Base-by-base conservation (phyloP, 2,888 invertebrate genomes). In the Lypha dubia region DNA sequence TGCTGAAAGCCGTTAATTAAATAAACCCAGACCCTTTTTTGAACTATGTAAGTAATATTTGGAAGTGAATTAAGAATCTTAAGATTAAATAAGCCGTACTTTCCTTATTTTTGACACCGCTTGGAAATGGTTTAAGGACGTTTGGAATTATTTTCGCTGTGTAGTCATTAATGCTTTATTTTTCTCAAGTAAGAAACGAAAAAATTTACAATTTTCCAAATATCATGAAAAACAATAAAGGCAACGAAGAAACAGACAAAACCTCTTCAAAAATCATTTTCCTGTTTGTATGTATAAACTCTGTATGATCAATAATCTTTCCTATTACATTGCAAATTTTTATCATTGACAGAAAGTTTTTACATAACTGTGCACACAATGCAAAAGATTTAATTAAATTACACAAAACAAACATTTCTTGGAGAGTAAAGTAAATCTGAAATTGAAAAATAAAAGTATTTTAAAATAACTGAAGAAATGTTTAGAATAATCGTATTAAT, bases 251-350 rank as follows among this genome's bases (percentile, higher is more conserved):
- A 13, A n/a, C 11, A 67, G 15, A 51, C 22, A 60, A 63, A 38
- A 65, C 11, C 35, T 60, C 7, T 49, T 49, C 28, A 46, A 32
- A 28, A 63, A 32, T 15, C 5, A 53, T 46, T 58, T 46, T 65
- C 63, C 38, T 56, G 1, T n/a, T n/a, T n/a, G n/a, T 17, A 15
- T 38, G 58, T 62, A 35, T 44, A 63, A 44, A 38, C 17, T 51
- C 22, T 49, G 20, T 51, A 28, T 38, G 63, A 63, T 68, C 70
- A 70, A 77, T 62, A 62, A 51, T 28, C 32, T 70, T 70, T 77
- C 62, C 46, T 20, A 79, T 79, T 71, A 53, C 70, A 70, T 63
- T 79, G 62, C 44, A 70, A 70, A 79, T 71, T 63, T 70, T 41
- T 1, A 51, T 41, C 2, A 51, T 9, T 68, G 20, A 22, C n/a